Evolutionary conservation across 2,888 invertebrate genomes (phyloP), one percentile per base, ranked within the genome.

Genomic region (Sialis fuliginosa): DNA sequence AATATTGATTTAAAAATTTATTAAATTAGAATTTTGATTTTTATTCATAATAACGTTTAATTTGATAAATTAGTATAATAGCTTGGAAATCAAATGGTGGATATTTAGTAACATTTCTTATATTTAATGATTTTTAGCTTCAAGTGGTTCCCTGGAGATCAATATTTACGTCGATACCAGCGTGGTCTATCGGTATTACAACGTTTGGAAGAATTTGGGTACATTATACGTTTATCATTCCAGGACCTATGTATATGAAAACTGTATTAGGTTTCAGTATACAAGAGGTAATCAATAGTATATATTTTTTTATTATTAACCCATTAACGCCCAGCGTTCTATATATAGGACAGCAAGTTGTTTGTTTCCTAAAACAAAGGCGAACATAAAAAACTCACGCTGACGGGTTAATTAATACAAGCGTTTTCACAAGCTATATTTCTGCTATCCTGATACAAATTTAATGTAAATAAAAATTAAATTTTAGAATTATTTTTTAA

Each of bases 181-280:
- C 76, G 3, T 81, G 79, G 79, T 70, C 78, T 0, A 81, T 81
- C 55, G 80, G 76, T 7, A 70, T 81, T 37, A 81, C 81, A 2
- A 81, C 81, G 1, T 81, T 81, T 55, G 81, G 81, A n/a, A 66
- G 81, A 45, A 81, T 81, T 57, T 81, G 80, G 79, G 74, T 80
- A 5, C 79, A 81, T 58, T 81, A 81, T 57, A 74, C 77, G 30
- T 81, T 81, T 59, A 81, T 81, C 58, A 74, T 78, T 55, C 72
- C 74, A 43, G 81, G 81, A 8, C 81, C 81, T 13, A 72, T 72
- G 56, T 81, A 80, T 57, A 81, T 81, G 77, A 78, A 78, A 60
- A 71, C 73, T 48, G 73, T 81, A 48, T 64, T 81, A 10, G 75
- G 77, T 31, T 80, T 81, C 58, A 72, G 74, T 54, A 79, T 80